Conservation (phyloP, 2,888 invertebrate species). For the Hymenopus coronatus region DNA sequence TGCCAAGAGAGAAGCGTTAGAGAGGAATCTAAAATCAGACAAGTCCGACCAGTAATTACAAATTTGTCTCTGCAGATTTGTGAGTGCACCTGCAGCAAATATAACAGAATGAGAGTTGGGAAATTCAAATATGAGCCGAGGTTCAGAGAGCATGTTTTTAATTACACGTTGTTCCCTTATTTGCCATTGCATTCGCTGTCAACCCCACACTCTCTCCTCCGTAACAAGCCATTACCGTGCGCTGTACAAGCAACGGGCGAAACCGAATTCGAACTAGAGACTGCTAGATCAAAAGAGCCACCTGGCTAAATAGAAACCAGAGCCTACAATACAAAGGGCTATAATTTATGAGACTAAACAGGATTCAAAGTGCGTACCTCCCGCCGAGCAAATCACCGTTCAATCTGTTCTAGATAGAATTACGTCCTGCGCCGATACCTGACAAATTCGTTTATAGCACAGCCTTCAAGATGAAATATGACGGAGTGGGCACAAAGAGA, state of each 20-base stretch:
- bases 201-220: neutral
- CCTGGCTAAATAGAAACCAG: neutral
- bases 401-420: neutral
- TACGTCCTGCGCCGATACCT: neutral
- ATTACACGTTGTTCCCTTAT: conserved; percentile 19
- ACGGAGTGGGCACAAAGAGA: neutral
- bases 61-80: neutral
- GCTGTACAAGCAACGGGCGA: neutral
- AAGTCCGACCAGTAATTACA: neutral
- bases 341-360: neutral
- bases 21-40: neutral
- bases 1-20: too few relatives aligned
- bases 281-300: neutral
- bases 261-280: conserved; percentile 12
- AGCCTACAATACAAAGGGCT: neutral
- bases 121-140: neutral
- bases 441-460: neutral
- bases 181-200: conserved; percentile 12
- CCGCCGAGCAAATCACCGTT: neutral
- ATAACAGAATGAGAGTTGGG: neutral
- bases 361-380: neutral
- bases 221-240: conserved; percentile 5
- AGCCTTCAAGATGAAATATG: neutral
- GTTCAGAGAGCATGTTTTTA: neutral
- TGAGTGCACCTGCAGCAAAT: neutral